phyloP scores from a whole-genome alignment of 2,888 invertebrate genomes.

The Antheraea assamensis region DNA sequence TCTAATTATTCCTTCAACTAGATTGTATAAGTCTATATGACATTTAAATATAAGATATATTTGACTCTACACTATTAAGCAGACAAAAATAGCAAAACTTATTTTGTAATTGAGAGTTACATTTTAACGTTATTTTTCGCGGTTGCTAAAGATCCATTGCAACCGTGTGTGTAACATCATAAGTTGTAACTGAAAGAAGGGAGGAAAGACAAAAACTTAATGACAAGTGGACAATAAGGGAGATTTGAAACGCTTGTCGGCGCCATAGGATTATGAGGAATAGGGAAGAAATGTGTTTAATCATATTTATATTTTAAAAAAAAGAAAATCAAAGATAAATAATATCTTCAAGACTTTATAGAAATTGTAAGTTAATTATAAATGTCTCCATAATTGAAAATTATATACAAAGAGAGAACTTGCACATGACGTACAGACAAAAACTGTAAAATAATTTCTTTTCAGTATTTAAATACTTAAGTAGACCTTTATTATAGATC shows the following conservation, averaged over 20 bases:
- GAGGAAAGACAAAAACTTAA: constrained; percentile 78
- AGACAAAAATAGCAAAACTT: neutral
- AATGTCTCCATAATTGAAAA: neutral
- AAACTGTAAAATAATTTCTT: neutral
- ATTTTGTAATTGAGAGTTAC: neutral
- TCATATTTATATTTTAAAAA: neutral
- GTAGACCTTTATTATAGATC: too few relatives aligned
- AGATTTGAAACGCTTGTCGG: constrained; percentile 78
- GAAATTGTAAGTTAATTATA: neutral
- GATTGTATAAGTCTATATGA: neutral
- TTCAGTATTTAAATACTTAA: neutral
- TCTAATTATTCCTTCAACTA: too few relatives aligned
- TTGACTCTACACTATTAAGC: neutral
- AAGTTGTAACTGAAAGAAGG: constrained; percentile 67
- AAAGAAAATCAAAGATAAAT: neutral
- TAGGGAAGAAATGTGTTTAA: constrained; percentile 38
- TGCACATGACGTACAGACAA: neutral
- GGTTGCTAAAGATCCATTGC: neutral
- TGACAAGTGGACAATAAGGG: constrained; percentile 80
- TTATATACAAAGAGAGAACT: neutral
- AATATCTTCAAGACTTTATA: neutral
- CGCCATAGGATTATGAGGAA: constrained; percentile 58
- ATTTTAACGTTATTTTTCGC: neutral
- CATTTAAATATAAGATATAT: neutral
- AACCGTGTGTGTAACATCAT: constrained; percentile 41